These are phyloP conservation scores for Bubo scandiacus DNA, from an alignment of 2,113 vertebrate species.

Conservation along the genomic window DNA sequence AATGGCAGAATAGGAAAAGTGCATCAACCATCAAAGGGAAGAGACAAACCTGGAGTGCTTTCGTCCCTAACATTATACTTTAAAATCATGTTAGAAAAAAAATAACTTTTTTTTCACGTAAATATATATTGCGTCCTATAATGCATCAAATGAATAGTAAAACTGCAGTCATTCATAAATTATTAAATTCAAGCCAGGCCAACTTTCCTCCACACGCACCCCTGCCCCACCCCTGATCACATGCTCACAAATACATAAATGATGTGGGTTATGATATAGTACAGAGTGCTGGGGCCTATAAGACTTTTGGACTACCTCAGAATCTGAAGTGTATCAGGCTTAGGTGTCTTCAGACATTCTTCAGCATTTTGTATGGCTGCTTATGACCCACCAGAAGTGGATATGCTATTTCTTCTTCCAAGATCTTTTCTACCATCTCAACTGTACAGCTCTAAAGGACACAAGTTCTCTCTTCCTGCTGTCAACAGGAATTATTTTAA, in stretches of 20 bases:
- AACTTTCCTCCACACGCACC: neutral
- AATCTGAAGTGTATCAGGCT: neutral
- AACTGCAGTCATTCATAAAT: neutral
- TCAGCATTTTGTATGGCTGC: neutral
- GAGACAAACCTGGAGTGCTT: neutral
- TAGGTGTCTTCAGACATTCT: neutral
- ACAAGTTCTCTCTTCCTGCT: neutral
- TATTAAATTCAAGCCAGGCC: neutral
- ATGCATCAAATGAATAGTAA: neutral
- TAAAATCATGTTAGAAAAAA: neutral
- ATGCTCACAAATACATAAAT: neutral
- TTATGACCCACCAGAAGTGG: neutral
- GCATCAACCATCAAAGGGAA: neutral
- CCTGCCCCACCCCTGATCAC: neutral
- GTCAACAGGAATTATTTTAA: neutral
- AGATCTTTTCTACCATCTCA: neutral
- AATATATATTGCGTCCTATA: neutral
- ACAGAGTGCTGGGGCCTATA: neutral
- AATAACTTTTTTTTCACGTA: neutral
- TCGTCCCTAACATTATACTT: neutral
- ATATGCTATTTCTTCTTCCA: neutral
- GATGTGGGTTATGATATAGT: neutral
- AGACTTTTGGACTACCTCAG: neutral
- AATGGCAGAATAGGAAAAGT: neutral
- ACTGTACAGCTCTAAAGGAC: neutral